Conservation (phyloP, 2,888 invertebrate species). For the Luffia ferchaultella region DNA sequence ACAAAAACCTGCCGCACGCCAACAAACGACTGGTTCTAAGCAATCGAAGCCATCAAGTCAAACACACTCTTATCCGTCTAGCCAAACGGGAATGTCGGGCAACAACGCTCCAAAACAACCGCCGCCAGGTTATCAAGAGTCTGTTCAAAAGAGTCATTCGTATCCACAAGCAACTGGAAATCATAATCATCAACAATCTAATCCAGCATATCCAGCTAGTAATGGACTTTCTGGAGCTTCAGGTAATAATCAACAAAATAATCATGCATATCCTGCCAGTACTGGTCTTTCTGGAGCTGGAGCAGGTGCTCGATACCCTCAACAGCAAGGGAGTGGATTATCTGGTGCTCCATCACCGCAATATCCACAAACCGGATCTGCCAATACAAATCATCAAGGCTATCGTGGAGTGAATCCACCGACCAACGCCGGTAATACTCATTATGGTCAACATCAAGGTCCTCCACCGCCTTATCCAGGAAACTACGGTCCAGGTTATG, state of each 20-base stretch:
- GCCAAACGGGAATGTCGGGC: conserved; percentile 19
- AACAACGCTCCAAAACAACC: conserved; percentile 25
- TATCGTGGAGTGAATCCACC: neutral
- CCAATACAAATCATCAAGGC: neutral
- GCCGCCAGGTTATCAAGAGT: conserved; percentile 32
- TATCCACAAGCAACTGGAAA: conserved; percentile 24
- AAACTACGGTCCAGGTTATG: conserved; percentile 10
- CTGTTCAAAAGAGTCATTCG: conserved; percentile 36
- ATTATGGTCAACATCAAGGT: conserved; percentile 33
- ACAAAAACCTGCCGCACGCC: conserved; percentile 36
- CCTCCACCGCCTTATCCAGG: conserved; percentile 16
- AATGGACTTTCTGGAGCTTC: conserved; percentile 23
- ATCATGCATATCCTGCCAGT: conserved; percentile 11
- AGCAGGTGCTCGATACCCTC: conserved; percentile 21
- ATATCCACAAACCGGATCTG: neutral
- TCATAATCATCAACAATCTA: conserved; percentile 10
- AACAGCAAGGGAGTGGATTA: conserved; percentile 22
- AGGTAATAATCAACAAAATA: conserved; percentile 3
- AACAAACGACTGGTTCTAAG: conserved; percentile 25
- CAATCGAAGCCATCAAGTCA: conserved; percentile 26
- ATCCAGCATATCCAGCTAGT: conserved; percentile 36
- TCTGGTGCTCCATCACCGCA: conserved; percentile 19
- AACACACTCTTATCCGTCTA: conserved; percentile 20
- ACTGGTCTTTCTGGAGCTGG: conserved; percentile 6
- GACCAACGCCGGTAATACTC: neutral